These are phyloP conservation scores for Thera obeliscata DNA, from an alignment of 2,888 invertebrate species.

Conservation along the genomic window DNA sequence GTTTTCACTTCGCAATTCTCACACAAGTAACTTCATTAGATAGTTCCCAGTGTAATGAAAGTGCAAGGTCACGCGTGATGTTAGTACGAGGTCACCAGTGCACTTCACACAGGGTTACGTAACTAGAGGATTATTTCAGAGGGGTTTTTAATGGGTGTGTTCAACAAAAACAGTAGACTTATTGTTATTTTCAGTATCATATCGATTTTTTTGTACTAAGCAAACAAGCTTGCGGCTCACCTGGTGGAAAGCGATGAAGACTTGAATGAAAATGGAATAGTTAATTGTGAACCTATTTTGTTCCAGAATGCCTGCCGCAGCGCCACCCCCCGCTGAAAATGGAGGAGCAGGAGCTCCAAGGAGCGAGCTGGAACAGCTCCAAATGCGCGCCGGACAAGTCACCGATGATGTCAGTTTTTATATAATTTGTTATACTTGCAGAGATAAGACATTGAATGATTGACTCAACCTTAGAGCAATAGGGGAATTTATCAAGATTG, in stretches of 20 bases:
- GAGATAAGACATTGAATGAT: neutral
- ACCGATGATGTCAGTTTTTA: slow-evolving; percentile 92
- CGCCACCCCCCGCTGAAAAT: slow-evolving; percentile 84
- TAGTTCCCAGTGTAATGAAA: slow-evolving; percentile 37
- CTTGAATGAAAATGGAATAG: too few relatives aligned
- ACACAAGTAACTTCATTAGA: slow-evolving; percentile 23
- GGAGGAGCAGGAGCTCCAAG: slow-evolving; percentile 87
- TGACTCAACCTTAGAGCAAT: too few relatives aligned
- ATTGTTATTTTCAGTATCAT: too few relatives aligned
- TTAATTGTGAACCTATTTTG: slow-evolving; percentile 33
- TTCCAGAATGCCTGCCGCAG: slow-evolving; percentile 87
- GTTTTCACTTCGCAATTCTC: slow-evolving; percentile 1
- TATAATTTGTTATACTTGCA: neutral
- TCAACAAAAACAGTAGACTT: too few relatives aligned
- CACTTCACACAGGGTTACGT: slow-evolving; percentile 9
- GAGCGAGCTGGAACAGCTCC: slow-evolving; percentile 95
- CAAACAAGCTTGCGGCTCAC: too few relatives aligned
- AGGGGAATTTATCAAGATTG: neutral
- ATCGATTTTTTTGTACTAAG: too few relatives aligned
- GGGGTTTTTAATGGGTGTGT: neutral
- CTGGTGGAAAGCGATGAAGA: too few relatives aligned
- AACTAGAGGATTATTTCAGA: slow-evolving; percentile 5
- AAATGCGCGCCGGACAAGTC: slow-evolving; percentile 92
- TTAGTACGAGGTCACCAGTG: slow-evolving; percentile 41
- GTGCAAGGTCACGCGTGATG: slow-evolving; percentile 45